phyloP scores from a whole-genome alignment of 2,888 invertebrate species.

The Rhagophthalmus giganteus region DNA sequence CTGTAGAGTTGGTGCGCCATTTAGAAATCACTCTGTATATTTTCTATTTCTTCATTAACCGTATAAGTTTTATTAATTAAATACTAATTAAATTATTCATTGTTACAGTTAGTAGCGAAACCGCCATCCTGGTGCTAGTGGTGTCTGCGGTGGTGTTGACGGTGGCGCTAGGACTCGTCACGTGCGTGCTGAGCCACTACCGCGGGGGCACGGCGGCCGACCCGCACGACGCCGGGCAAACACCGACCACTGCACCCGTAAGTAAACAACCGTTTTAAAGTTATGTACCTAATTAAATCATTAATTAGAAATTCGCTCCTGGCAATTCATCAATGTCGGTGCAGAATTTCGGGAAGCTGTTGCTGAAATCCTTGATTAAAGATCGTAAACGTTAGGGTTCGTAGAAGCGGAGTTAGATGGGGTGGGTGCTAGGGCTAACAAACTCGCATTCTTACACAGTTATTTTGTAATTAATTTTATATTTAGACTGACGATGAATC shows the following conservation, averaged over 20 bases:
- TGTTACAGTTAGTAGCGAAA: slow-evolving; percentile 49
- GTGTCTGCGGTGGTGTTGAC: slow-evolving; percentile 48
- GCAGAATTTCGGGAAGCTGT: slow-evolving; percentile 7
- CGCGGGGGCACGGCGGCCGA: slow-evolving; percentile 54
- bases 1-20: too few species aligned
- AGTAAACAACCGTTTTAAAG: slow-evolving; percentile 38
- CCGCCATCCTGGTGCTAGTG: slow-evolving; percentile 48
- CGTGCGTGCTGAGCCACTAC: slow-evolving; percentile 65
- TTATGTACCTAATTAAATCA: slow-evolving; percentile 19
- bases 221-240: slow-evolving; percentile 52
- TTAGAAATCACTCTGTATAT: not conserved
- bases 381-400: too few species aligned
- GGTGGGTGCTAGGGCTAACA: too few species aligned
- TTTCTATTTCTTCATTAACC: not conserved
- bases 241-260: slow-evolving; percentile 54
- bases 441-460: too few species aligned
- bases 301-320: slow-evolving; percentile 19
- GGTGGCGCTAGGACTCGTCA: slow-evolving; percentile 54
- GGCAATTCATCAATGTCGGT: slow-evolving; percentile 16
- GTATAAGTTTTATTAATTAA: too few species aligned
- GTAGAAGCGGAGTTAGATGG: too few species aligned
- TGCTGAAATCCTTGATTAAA: slow-evolving; percentile 7
- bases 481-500: too few species aligned
- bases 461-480: too few species aligned
- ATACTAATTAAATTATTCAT: too few species aligned